Evolutionary conservation across 2,113 vertebrate species (phyloP).

Genomic region (Corythoichthys haematopterus): DNA sequence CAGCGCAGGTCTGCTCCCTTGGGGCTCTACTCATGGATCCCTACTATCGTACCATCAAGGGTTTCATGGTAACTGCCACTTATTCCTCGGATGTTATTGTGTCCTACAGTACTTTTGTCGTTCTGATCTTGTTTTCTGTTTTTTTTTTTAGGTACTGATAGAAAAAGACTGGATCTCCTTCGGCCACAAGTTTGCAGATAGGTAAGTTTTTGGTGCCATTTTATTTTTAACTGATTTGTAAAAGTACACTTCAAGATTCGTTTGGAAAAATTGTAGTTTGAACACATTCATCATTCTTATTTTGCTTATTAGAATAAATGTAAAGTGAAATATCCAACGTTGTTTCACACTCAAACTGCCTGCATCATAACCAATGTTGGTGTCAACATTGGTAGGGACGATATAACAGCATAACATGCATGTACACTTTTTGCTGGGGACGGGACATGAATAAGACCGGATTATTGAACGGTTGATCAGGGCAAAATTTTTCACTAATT

Average conservation of each 20-base stretch:
- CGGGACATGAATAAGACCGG: no score
- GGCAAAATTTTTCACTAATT: no score
- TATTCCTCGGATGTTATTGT: neutral
- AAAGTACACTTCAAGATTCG: neutral
- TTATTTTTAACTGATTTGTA: neutral
- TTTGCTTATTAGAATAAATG: no score
- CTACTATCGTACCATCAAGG: conserved; percentile 92
- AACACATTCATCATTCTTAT: no score
- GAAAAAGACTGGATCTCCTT: conserved; percentile 99
- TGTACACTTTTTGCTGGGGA: no score
- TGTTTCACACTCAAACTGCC: no score
- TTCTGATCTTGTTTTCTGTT: conserved; percentile 11
- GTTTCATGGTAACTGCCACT: conserved; percentile 82
- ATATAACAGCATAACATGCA: no score
- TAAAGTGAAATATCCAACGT: no score
- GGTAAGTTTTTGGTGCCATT: conserved; percentile 62
- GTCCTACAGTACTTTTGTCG: neutral
- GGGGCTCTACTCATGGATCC: conserved; percentile 89
- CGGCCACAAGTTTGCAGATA: conserved; percentile 97
- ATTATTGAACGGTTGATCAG: no score
- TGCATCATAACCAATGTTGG: no score
- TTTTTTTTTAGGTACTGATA: conserved; percentile 83
- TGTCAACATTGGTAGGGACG: no score
- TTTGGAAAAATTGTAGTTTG: neutral
- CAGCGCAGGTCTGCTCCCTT: conserved; percentile 93